phyloP scores from a whole-genome alignment of 2,888 invertebrate genomes.

The Rhagium mordax region DNA sequence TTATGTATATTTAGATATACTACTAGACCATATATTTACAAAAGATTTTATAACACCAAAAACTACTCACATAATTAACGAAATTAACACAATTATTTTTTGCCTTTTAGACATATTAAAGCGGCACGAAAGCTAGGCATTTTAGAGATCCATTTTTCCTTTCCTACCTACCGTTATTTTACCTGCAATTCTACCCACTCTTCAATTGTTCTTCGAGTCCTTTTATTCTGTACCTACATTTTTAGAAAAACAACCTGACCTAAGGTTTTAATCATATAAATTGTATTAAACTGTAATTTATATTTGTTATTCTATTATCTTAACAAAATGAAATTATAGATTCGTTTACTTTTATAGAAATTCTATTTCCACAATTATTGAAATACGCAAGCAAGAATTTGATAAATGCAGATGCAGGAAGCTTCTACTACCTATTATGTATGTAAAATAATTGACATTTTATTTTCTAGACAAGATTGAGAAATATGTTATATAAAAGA shows the following conservation, averaged over 20 bases:
- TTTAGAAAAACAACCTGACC: background rate
- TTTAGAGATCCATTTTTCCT: background rate
- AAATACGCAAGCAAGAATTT: no score
- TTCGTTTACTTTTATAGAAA: no score
- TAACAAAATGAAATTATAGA: no score
- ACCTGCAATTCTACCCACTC: constrained; percentile 17
- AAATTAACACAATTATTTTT: constrained; percentile 14
- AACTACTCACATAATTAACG: constrained; percentile 1
- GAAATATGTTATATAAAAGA: no score
- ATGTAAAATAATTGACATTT: no score
- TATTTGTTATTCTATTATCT: no score
- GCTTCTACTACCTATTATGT: no score
- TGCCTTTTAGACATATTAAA: background rate
- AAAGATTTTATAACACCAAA: constrained; percentile 5
- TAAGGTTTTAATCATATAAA: background rate
- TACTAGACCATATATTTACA: background rate
- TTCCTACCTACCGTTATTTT: constrained; percentile 3
- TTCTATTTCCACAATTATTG: no score
- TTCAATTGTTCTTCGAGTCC: constrained; percentile 16
- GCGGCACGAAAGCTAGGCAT: background rate
- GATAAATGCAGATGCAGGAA: no score
- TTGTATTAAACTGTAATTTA: background rate
- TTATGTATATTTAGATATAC: background rate
- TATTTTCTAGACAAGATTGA: no score
- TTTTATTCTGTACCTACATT: background rate